These are phyloP conservation scores for Peromyscus eremicus DNA, from an alignment of 2,797 vertebrate species.

Conservation along the genomic window DNA sequence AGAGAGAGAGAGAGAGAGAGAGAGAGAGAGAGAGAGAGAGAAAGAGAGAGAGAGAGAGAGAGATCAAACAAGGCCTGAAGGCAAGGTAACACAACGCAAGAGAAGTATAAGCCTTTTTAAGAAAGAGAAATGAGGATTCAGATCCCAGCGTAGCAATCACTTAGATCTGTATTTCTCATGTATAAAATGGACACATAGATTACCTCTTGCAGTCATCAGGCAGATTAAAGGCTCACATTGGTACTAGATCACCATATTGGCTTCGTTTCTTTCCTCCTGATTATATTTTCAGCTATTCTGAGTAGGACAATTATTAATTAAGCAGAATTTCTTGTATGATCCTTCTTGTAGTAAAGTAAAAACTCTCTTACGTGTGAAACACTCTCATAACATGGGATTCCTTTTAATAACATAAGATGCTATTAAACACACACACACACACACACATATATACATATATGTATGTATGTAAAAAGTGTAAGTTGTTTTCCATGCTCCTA, in stretches of 20 bases:
- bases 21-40: too few relatives aligned
- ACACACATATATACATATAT: neutral
- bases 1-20: too few relatives aligned
- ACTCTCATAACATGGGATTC: neutral
- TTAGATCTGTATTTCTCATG: neutral
- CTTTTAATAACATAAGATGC: neutral
- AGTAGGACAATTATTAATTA: neutral
- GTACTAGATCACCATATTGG: neutral
- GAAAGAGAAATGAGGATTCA: constrained; percentile 6
- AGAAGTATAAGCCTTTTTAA: neutral
- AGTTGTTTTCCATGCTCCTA: neutral
- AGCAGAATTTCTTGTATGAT: neutral
- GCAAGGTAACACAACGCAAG: neutral
- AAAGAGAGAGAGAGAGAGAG: neutral
- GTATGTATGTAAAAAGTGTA: neutral
- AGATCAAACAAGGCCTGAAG: neutral
- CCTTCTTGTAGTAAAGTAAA: constrained; percentile 7
- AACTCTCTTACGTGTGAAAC: neutral
- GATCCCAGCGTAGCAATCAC: neutral
- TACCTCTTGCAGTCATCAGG: neutral
- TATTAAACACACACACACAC: neutral
- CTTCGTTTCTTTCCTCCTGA: neutral
- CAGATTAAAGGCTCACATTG: neutral
- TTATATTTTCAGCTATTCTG: neutral
- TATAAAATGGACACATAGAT: neutral